Evolutionary conservation across 2,113 vertebrate species (phyloP).

Genomic region (Sus scrofa): DNA sequence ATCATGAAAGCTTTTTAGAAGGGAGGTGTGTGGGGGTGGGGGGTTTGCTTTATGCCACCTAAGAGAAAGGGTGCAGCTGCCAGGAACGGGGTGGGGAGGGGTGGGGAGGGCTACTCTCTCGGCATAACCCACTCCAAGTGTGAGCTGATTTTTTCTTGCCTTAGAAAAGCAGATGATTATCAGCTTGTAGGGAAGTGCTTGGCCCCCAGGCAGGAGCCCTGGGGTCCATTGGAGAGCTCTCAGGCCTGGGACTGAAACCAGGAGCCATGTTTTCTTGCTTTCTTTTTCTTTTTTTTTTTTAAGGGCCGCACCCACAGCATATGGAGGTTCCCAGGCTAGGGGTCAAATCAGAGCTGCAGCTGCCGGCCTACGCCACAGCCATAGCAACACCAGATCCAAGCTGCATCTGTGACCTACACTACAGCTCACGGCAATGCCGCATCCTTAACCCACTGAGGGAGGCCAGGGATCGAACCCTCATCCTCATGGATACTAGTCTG

Average conservation of each 20-base stretch:
- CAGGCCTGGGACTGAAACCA: not conserved
- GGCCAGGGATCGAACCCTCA: no score
- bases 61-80: not conserved
- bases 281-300: no score
- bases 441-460: no score
- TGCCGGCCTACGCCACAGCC: no score
- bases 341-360: no score
- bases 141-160: not conserved
- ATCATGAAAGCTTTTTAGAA: not conserved
- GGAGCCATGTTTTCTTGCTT: not conserved
- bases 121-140: not conserved
- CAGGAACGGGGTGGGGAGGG: not conserved
- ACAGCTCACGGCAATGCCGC: no score
- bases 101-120: accelerated
- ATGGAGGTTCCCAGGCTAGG: no score
- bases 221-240: not conserved
- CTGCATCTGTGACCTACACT: no score
- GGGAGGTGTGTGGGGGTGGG: not conserved
- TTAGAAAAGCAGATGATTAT: not conserved
- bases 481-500: no score
- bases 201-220: not conserved
- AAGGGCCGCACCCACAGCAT: no score
- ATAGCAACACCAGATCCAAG: no score
- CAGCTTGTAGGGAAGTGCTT: not conserved
- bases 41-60: not conserved